Conservation (phyloP, 2,888 invertebrate species). For the Cryptosula pallasiana region DNA sequence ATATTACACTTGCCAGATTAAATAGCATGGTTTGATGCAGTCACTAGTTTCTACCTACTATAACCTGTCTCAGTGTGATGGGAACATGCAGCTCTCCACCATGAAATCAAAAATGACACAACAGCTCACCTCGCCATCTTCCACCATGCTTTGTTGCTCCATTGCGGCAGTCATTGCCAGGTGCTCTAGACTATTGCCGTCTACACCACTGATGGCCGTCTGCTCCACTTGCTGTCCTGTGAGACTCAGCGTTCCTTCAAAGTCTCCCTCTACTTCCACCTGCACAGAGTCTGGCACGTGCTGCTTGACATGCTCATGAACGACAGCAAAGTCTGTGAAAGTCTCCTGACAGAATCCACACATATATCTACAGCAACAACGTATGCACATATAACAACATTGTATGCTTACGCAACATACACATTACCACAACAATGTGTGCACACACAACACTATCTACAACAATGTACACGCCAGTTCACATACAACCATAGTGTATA, state of each 20-base stretch:
- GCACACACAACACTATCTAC: no score
- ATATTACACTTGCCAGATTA: no score
- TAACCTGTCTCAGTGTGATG: no score
- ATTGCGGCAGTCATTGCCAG: slow-evolving; percentile 16
- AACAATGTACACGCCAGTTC: not conserved
- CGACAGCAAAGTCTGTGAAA: slow-evolving; percentile 22
- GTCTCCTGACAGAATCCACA: slow-evolving; percentile 27
- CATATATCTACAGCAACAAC: slow-evolving; percentile 24
- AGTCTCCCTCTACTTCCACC: slow-evolving; percentile 8
- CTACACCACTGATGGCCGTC: not conserved
- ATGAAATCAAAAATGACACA: no score
- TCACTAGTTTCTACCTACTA: no score
- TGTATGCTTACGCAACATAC: no score
- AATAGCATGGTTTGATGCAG: no score
- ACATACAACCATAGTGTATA: no score
- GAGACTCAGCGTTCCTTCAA: not conserved
- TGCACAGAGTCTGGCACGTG: slow-evolving; percentile 21
- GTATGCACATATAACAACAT: no score
- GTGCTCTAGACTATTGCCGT: slow-evolving; percentile 6
- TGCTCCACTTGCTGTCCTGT: not conserved
- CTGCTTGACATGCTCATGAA: slow-evolving; percentile 26
- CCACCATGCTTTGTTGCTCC: not conserved
- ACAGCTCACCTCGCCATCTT: not conserved
- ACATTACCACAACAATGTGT: no score
- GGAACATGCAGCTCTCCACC: no score